These are phyloP conservation scores for Charaxes varanes DNA, from an alignment of 1,140 invertebrate genomes.

Conservation along the genomic window DNA sequence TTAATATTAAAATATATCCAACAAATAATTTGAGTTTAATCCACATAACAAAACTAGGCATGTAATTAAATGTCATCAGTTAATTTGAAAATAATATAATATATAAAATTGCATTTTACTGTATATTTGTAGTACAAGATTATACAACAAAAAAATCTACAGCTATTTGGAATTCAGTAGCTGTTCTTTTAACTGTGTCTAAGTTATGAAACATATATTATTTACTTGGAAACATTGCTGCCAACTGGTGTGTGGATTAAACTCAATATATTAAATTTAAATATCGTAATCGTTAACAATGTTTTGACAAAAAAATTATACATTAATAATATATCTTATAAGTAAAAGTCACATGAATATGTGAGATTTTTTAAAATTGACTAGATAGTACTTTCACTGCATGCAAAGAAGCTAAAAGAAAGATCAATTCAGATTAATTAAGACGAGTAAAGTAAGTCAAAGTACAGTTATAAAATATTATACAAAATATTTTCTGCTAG, in stretches of 20 bases:
- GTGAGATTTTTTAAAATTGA: slow-evolving; percentile 35
- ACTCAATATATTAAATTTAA: background rate
- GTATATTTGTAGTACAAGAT: no score
- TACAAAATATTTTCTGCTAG: no score
- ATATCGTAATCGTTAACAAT: background rate
- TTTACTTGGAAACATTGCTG: no score
- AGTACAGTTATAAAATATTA: no score
- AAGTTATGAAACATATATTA: no score
- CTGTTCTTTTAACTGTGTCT: no score
- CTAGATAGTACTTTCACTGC: slow-evolving; percentile 27
- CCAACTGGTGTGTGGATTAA: background rate
- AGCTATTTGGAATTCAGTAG: no score
- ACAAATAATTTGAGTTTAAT: slow-evolving; percentile 3
- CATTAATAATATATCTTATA: background rate
- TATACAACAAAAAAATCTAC: no score
- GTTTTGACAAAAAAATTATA: background rate
- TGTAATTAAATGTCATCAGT: background rate
- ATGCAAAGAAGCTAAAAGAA: slow-evolving; percentile 11
- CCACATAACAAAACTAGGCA: background rate
- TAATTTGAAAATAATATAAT: no score
- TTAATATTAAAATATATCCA: slow-evolving; percentile 26
- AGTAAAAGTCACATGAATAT: no score
- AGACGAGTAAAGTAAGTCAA: no score
- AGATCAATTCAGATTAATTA: background rate
- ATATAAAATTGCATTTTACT: no score